A percentile compares a stretch with the other conserved stretches of the same genome.
These are phyloP conservation scores for Drosophila lacicola DNA, from an alignment of 2,888 invertebrate genomes.

Conservation along the genomic window DNA sequence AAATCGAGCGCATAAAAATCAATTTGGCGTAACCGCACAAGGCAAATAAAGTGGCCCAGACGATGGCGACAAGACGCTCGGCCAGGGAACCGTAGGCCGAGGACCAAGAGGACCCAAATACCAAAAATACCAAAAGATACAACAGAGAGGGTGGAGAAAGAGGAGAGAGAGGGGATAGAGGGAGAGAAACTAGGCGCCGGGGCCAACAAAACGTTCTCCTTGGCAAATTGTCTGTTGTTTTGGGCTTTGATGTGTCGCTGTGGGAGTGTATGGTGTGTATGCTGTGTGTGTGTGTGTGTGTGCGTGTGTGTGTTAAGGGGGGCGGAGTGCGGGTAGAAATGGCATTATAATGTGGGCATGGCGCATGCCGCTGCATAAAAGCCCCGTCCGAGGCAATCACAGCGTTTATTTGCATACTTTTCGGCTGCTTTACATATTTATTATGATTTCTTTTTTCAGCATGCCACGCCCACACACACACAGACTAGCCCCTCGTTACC, in stretches of 20 bases:
- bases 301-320: not conserved
- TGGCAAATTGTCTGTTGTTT: slow-evolving; percentile 49
- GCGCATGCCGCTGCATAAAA: slow-evolving; percentile 60
- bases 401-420: slow-evolving; percentile 74
- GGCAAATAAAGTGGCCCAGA: slow-evolving; percentile 64
- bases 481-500: too few species aligned
- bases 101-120: slow-evolving; percentile 23
- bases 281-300: not conserved
- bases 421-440: slow-evolving; percentile 69
- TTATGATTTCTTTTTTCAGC: slow-evolving; percentile 51
- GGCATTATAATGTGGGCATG: slow-evolving; percentile 36
- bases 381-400: slow-evolving; percentile 54
- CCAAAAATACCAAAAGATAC: slow-evolving; percentile 14
- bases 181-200: not conserved
- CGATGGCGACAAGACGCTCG: slow-evolving; percentile 38
- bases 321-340: slow-evolving; percentile 7
- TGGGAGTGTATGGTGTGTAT: too few species aligned
- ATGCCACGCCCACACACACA: slow-evolving; percentile 4
- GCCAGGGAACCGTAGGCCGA: slow-evolving; percentile 18
- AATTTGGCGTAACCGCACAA: slow-evolving; percentile 77
- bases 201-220: slow-evolving; percentile 20
- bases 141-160: not conserved
- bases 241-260: slow-evolving; percentile 33
- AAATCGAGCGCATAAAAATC: slow-evolving; percentile 80
- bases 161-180: not conserved